Conservation (phyloP, 2,113 vertebrate genomes). For the Sphyrna mokarran region DNA sequence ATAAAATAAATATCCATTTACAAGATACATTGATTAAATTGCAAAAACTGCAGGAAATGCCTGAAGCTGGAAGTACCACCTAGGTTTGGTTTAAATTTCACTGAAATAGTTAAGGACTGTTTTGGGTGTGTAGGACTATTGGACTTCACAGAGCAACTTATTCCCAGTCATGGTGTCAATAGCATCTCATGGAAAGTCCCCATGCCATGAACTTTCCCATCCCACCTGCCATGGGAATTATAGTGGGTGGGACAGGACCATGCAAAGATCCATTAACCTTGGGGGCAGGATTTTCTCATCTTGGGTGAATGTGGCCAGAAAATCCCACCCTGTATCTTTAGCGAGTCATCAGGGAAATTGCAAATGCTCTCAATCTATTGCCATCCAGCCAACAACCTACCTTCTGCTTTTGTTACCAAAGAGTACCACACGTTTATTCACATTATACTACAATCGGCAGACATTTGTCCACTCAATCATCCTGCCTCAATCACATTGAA, state of each 20-base stretch:
- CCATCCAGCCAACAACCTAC: too few species aligned
- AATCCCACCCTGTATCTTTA: background rate
- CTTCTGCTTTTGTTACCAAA: too few species aligned
- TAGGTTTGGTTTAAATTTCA: background rate
- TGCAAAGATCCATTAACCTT: too few species aligned
- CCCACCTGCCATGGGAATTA: too few species aligned
- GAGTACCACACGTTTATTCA: too few species aligned
- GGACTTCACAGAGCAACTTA: background rate
- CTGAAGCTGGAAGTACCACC: background rate
- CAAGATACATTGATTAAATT: background rate
- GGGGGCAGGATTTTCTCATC: too few species aligned
- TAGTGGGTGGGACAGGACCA: too few species aligned
- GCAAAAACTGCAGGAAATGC: background rate
- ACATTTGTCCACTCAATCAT: too few species aligned
- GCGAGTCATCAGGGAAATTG: background rate
- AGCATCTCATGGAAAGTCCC: background rate
- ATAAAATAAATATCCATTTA: background rate
- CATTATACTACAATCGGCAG: too few species aligned
- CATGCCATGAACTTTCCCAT: too few species aligned
- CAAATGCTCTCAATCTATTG: background rate
- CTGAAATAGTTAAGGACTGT: background rate
- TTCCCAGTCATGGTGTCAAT: background rate
- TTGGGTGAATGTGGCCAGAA: too few species aligned
- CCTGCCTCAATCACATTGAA: too few species aligned
- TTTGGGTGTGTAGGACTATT: background rate